These are phyloP conservation scores for Drosophila pectinifera DNA, from an alignment of 1,140 invertebrate genomes.

Conservation along the genomic window DNA sequence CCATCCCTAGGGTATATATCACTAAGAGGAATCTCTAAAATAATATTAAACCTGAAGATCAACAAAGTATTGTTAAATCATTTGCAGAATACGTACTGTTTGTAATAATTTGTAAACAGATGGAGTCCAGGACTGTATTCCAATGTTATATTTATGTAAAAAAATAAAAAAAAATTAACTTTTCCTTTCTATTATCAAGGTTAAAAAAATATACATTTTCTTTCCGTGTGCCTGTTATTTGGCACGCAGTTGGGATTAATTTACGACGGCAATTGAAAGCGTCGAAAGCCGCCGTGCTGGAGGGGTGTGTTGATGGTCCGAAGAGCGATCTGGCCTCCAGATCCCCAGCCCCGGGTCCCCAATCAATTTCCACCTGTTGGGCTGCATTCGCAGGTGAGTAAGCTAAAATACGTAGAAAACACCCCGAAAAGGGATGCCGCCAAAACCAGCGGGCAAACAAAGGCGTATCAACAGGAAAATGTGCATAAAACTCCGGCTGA, in stretches of 20 bases:
- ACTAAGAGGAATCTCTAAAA: no score
- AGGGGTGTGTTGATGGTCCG: constrained; percentile 10
- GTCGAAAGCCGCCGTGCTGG: constrained; percentile 49
- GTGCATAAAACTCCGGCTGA: constrained; percentile 72
- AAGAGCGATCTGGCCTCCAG: constrained; percentile 20
- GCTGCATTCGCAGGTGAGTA: constrained; percentile 53
- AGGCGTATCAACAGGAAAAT: constrained; percentile 72
- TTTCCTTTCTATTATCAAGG: background rate
- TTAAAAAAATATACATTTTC: constrained; percentile 1
- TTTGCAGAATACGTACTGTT: no score
- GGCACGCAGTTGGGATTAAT: constrained; percentile 78
- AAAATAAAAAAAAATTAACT: background rate
- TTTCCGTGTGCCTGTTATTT: constrained; percentile 45
- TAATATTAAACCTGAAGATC: no score
- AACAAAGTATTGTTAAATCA: no score
- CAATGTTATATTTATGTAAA: background rate
- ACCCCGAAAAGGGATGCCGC: constrained; percentile 14
- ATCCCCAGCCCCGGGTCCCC: constrained; percentile 4
- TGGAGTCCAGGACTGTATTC: no score
- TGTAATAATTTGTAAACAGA: no score
- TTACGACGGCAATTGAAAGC: constrained; percentile 83
- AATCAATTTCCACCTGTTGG: constrained; percentile 11
- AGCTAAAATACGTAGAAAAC: constrained; percentile 44
- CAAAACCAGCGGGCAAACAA: constrained; percentile 36
- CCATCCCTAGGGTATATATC: no score